Evolutionary conservation across 1,140 invertebrate genomes (phyloP).

Genomic region (Propsilocerus akamusi): DNA sequence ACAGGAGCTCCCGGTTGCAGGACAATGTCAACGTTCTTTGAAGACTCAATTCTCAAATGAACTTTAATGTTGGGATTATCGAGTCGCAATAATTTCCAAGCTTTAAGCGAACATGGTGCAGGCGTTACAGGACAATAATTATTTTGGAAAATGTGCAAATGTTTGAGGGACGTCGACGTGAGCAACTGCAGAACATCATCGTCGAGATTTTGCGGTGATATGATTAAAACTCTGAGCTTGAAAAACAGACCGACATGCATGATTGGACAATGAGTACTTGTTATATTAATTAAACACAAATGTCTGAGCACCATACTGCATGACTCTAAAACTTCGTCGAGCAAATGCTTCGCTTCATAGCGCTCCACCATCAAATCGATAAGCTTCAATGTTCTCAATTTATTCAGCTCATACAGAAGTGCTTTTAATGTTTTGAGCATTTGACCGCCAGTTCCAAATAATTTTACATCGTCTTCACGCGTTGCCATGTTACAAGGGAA

Average conservation of each 20-base stretch:
- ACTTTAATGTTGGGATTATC: conserved; percentile 34
- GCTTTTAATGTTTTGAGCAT: conserved; percentile 45
- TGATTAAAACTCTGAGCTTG: conserved; percentile 47
- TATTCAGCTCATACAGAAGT: conserved; percentile 45
- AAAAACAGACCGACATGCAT: conserved; percentile 60
- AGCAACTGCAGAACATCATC: conserved; percentile 54
- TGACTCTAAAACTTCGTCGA: conserved; percentile 52
- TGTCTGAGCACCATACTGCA: conserved; percentile 42
- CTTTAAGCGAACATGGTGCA: conserved; percentile 23
- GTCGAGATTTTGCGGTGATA: conserved; percentile 66
- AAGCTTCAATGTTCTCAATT: conserved; percentile 45
- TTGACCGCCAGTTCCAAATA: conserved; percentile 62
- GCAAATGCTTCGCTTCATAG: conserved; percentile 42
- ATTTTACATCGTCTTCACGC: conserved; percentile 34
- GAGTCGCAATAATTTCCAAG: conserved; percentile 31
- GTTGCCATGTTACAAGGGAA: conserved; percentile 62
- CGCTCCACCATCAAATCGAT: conserved; percentile 59
- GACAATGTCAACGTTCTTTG: conserved; percentile 27
- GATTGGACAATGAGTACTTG: conserved; percentile 49
- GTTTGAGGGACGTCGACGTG: conserved; percentile 40
- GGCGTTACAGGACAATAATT: conserved; percentile 37
- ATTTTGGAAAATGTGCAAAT: conserved; percentile 65
- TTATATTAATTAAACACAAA: conserved; percentile 56
- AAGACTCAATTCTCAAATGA: conserved; percentile 35
- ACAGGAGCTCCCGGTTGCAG: conserved; percentile 40